phyloP scores from a whole-genome alignment of 2,113 vertebrate genomes.

The Plectropomus leopardus region DNA sequence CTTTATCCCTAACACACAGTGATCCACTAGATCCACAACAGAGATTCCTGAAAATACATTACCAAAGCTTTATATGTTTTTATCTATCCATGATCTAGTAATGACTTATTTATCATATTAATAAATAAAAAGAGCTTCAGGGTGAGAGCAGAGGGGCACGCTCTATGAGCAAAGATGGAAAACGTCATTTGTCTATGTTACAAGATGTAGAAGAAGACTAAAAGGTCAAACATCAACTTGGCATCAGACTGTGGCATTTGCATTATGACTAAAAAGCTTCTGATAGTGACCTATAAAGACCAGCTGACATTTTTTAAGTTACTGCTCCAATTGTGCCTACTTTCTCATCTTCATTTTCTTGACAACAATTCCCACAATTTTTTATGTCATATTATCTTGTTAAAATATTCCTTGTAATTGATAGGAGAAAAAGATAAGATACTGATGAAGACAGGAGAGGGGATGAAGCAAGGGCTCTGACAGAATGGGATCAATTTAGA shows the following conservation, averaged over 20 bases:
- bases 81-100: neutral
- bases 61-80: neutral
- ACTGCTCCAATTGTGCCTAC: neutral
- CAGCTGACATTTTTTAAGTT: neutral
- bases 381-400: conserved; percentile 3
- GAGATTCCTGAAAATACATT: neutral
- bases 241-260: neutral
- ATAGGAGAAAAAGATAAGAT: neutral
- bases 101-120: conserved; percentile 19
- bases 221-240: neutral
- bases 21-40: neutral
- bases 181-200: neutral
- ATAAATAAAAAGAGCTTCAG: neutral
- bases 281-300: neutral
- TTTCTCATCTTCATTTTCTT: neutral
- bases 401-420: conserved; percentile 12
- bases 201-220: neutral
- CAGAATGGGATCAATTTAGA: conserved; percentile 53
- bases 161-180: neutral
- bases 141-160: neutral
- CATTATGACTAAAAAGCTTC: conserved; percentile 4
- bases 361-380: neutral
- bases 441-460: conserved; percentile 12
- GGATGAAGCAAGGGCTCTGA: conserved; percentile 37
- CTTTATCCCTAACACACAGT: too few relatives aligned